Percentiles rank a stretch among this genome's conserved stretches.
phyloP scores from a whole-genome alignment of 1,140 invertebrate genomes.

The Babylonia areolata region DNA sequence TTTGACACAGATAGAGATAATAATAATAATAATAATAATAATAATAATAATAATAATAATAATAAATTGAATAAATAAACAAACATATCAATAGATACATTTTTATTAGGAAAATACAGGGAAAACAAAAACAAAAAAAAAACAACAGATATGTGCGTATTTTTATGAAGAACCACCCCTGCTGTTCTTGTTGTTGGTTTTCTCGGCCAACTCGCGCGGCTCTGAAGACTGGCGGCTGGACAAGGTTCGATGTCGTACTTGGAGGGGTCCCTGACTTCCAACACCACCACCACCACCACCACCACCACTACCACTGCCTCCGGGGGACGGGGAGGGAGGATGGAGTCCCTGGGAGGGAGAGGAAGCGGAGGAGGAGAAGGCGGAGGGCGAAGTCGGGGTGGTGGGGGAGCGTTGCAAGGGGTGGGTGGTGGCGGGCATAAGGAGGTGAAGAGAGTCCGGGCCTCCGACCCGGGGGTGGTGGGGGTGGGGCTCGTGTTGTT shows the following conservation, averaged over 20 bases:
- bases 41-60: too few relatives aligned
- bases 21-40: too few relatives aligned
- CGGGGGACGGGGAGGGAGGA: neutral
- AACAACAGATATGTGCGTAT: slow-evolving; percentile 33
- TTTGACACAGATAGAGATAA: too few relatives aligned
- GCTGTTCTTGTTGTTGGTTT: neutral
- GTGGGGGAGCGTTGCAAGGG: slow-evolving; percentile 27
- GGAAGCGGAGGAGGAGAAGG: neutral
- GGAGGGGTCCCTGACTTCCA: neutral
- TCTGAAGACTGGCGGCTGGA: slow-evolving; percentile 23
- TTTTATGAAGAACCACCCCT: neutral
- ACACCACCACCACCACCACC: neutral
- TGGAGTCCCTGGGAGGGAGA: neutral
- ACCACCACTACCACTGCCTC: neutral
- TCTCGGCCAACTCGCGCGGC: slow-evolving; percentile 12
- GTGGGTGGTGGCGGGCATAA: slow-evolving; percentile 7
- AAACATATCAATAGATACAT: too few relatives aligned
- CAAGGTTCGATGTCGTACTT: slow-evolving; percentile 36
- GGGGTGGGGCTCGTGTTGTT: neutral
- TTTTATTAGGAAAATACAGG: too few relatives aligned
- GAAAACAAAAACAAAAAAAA: too few relatives aligned
- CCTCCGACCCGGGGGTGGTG: too few relatives aligned
- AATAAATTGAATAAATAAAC: too few relatives aligned
- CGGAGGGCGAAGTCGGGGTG: neutral
- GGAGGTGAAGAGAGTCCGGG: neutral